These are phyloP conservation scores for Proisotoma minuta DNA, from an alignment of 2,888 invertebrate genomes.

Conservation along the genomic window DNA sequence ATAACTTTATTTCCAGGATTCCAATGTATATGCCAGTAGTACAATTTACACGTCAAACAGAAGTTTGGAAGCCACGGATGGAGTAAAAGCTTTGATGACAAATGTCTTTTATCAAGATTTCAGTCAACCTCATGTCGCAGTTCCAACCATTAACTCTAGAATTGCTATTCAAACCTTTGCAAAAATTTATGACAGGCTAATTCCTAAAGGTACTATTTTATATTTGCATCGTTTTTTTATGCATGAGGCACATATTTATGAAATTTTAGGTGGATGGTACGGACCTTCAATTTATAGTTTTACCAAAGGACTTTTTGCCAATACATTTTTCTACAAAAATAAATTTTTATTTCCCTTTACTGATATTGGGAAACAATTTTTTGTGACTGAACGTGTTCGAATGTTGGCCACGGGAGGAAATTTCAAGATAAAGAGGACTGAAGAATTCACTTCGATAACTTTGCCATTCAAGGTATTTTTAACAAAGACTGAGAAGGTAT, in stretches of 20 bases:
- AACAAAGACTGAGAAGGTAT: background rate
- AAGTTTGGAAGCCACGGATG: slow-evolving; percentile 20
- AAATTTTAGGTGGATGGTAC: slow-evolving; percentile 39
- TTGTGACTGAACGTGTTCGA: slow-evolving; percentile 32
- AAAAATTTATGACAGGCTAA: slow-evolving; percentile 36
- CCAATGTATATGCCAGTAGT: slow-evolving; percentile 29
- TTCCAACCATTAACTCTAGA: slow-evolving; percentile 37
- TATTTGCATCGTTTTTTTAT: background rate
- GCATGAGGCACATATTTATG: background rate
- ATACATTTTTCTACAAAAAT: slow-evolving; percentile 39
- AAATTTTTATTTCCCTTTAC: slow-evolving; percentile 32
- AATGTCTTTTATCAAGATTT: slow-evolving; percentile 37
- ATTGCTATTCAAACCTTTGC: slow-evolving; percentile 40
- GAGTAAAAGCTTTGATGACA: slow-evolving; percentile 30
- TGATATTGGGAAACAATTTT: slow-evolving; percentile 32
- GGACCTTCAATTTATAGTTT: slow-evolving; percentile 37
- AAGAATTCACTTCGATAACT: slow-evolving; percentile 34
- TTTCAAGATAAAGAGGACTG: slow-evolving; percentile 26
- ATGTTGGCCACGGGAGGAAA: slow-evolving; percentile 41
- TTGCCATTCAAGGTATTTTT: slow-evolving; percentile 35
- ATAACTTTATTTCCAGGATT: slow-evolving; percentile 29
- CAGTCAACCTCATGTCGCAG: slow-evolving; percentile 34
- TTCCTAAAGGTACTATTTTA: slow-evolving; percentile 34
- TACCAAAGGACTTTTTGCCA: slow-evolving; percentile 40
- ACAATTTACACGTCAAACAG: slow-evolving; percentile 35